phyloP scores from a whole-genome alignment of 2,113 vertebrate species.

The Lepus timidus region DNA sequence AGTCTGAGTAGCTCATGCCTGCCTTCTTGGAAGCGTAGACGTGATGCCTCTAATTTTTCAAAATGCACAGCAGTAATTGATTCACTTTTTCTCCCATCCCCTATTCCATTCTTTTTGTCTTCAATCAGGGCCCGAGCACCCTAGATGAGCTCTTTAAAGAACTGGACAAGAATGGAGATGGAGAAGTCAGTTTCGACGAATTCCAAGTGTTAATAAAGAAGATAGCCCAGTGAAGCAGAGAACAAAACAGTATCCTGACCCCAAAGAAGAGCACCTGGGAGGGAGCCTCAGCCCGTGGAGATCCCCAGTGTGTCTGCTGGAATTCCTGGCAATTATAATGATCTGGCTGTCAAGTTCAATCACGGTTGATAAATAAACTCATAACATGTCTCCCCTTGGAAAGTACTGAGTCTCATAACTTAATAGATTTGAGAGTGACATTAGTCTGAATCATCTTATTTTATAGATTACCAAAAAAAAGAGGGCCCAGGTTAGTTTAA shows the following conservation, averaged over 20 bases:
- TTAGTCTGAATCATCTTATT: slow-evolving; percentile 46
- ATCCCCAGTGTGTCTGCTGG: neutral
- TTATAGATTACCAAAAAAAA: neutral
- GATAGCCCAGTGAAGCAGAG: slow-evolving; percentile 61
- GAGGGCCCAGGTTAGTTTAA: neutral
- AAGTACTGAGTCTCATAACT: neutral
- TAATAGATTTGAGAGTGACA: slow-evolving; percentile 37
- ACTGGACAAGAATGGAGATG: slow-evolving; percentile 80
- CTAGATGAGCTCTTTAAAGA: slow-evolving; percentile 77
- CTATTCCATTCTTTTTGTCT: slow-evolving; percentile 16
- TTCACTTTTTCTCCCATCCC: slow-evolving; percentile 22
- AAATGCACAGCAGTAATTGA: neutral
- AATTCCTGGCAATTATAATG: neutral
- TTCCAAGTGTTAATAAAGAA: slow-evolving; percentile 72
- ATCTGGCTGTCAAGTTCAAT: neutral
- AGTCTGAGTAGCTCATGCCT: neutral
- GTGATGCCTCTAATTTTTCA: neutral
- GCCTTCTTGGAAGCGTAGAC: neutral
- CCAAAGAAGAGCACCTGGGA: neutral
- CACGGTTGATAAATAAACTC: slow-evolving; percentile 54
- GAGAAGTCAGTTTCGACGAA: slow-evolving; percentile 80
- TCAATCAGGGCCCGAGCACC: slow-evolving; percentile 61
- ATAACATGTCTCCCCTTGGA: neutral
- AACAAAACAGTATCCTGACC: neutral
- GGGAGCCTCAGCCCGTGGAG: neutral